Evolutionary conservation across 2,113 vertebrate species (phyloP).

Genomic region (Saguinus midas): DNA sequence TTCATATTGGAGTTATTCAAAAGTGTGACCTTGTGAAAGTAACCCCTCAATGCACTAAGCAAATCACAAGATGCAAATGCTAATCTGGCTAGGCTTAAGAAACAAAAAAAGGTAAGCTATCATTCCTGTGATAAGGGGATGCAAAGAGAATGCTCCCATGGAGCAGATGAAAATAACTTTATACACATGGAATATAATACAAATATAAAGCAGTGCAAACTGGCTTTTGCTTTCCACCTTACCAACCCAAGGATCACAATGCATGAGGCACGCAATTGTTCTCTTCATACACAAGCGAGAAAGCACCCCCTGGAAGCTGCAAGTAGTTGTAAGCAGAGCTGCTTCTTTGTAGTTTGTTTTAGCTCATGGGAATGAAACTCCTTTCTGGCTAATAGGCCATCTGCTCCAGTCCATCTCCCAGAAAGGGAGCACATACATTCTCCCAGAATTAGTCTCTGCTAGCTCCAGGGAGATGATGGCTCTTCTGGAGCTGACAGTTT

Average conservation of each 20-base stretch:
- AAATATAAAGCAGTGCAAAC: not conserved
- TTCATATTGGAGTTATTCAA: not conserved
- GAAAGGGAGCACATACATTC: not conserved
- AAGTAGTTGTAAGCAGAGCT: constrained; percentile 37
- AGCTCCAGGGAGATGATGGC: constrained; percentile 35
- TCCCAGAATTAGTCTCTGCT: not conserved
- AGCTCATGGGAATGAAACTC: constrained; percentile 60
- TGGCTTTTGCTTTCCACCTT: not conserved
- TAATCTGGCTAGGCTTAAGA: not conserved
- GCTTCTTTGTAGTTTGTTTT: not conserved
- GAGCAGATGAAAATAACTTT: not conserved
- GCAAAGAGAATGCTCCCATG: not conserved
- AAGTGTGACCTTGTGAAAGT: not conserved
- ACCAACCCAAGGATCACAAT: not conserved
- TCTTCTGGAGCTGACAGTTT: constrained; percentile 47
- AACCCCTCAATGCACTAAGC: not conserved
- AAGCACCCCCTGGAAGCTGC: constrained; percentile 10
- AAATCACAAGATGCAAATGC: not conserved
- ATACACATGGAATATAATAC: not conserved
- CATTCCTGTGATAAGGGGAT: not conserved
- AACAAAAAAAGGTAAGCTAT: not conserved
- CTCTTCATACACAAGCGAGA: not conserved
- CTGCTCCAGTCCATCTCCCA: constrained; percentile 17
- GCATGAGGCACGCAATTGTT: not conserved
- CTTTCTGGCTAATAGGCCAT: constrained; percentile 55